Conservation (phyloP, 2,113 vertebrate species). For the Morone chrysops region DNA sequence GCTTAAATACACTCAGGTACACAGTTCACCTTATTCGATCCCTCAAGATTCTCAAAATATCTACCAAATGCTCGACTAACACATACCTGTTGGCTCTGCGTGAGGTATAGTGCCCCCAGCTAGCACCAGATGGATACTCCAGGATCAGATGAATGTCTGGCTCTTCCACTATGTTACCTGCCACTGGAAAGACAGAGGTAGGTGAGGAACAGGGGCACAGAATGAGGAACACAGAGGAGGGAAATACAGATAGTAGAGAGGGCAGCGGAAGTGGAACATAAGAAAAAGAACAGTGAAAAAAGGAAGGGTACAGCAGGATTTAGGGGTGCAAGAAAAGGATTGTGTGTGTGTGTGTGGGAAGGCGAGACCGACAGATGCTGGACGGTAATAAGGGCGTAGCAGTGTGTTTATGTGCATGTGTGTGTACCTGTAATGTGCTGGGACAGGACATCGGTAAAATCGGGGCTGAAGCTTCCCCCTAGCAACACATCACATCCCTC, state of each 20-base stretch:
- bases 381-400: neutral
- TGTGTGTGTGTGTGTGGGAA: neutral
- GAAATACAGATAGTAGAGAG: neutral
- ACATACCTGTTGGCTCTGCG: constrained; percentile 87
- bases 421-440: constrained; percentile 84
- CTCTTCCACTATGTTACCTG: constrained; percentile 84
- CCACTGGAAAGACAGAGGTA: constrained; percentile 75
- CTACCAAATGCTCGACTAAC: neutral
- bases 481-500: constrained; percentile 89
- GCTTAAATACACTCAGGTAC: neutral
- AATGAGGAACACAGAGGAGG: neutral
- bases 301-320: neutral
- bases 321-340: neutral
- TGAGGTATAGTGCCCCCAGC: constrained; percentile 85
- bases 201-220: neutral
- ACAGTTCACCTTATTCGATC: neutral
- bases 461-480: constrained; percentile 85
- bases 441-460: constrained; percentile 85
- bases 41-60: neutral
- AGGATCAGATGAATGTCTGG: constrained; percentile 88
- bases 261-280: neutral
- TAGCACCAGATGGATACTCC: constrained; percentile 86
- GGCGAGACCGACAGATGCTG: neutral
- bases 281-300: neutral
- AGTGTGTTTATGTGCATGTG: neutral